A percentile compares a stretch with the other conserved stretches of the same genome.
Evolutionary conservation across 1,140 invertebrate species (phyloP).

Genomic region (Drosophila neocordata): DNA sequence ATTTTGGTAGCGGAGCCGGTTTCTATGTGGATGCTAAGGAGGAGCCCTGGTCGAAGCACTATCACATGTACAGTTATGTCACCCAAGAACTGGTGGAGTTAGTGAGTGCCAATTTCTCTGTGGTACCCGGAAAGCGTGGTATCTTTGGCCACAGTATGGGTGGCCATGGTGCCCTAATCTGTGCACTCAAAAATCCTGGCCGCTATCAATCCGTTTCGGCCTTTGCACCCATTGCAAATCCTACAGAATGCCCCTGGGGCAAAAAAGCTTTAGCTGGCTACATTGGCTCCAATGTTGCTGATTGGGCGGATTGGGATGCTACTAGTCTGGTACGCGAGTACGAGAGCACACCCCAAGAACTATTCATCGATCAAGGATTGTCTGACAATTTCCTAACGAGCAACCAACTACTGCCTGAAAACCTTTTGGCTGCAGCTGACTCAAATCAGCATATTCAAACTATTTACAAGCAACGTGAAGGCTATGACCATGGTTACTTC

Average conservation of each 20-base stretch:
- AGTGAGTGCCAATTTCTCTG: constrained; percentile 89
- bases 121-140: constrained; percentile 86
- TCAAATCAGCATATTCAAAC: constrained; percentile 88
- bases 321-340: constrained; percentile 92
- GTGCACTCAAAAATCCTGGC: constrained; percentile 95
- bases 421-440: constrained; percentile 89
- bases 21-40: constrained; percentile 97
- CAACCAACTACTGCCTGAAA: constrained; percentile 93
- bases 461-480: constrained; percentile 91
- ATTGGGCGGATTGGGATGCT: constrained; percentile 95
- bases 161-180: constrained; percentile 97
- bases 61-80: constrained; percentile 98
- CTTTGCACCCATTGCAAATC: constrained; percentile 98
- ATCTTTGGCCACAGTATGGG: constrained; percentile 98
- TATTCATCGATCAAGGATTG: constrained; percentile 94
- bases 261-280: constrained; percentile 94
- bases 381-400: constrained; percentile 92
- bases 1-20: constrained; percentile 97
- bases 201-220: constrained; percentile 95
- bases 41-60: constrained; percentile 96
- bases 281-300: constrained; percentile 87
- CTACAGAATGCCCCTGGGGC: constrained; percentile 93
- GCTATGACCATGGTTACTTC: constrained; percentile 98
- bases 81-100: constrained; percentile 93
- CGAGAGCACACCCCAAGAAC: constrained; percentile 91